Evolutionary conservation across 2,888 invertebrate genomes (phyloP), one percentile per base, ranked within the genome.

Genomic region (Sminthurides aquaticus): DNA sequence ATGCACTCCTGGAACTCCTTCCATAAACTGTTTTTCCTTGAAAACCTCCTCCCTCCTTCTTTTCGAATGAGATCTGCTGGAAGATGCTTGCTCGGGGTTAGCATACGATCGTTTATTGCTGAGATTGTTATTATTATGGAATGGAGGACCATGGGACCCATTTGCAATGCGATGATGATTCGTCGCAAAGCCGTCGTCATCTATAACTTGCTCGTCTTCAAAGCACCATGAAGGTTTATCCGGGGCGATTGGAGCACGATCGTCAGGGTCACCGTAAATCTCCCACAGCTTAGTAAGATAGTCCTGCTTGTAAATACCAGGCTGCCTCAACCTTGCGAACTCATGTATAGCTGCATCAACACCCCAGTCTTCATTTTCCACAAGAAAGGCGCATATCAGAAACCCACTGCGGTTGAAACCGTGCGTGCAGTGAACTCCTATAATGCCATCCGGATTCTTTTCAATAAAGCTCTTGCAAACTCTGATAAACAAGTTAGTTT

Each of bases 401-500:
- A 98, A 99, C 0, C 99, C 99, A 5, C 97, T 97, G 74, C 99
- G 83, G 79, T 99, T 99, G 79, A 98, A 99, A 0, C 99, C 99
- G 79, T 99, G 99, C 0, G 99, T 97, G 77, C 96, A 97, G 78
- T 96, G 96, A 5, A 97, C 87, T 81, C 87, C 90, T 71, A 91
- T 86, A 57, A 84, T 79, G 76, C 91, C 87, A 65, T 89, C 78
- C 0, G 96, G 95, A 76, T 90, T 84, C 69, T 90, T 85, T 24
- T 83, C 81, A 29, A 91, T 87, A 76, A 92, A 97, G 69, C 84
- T 84, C 62, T 85, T 84, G 64, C 93, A 92, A 55, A 91, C 78
- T 69, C 86, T 81, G 66, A 96, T 87, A 77, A 99, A 99, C n/a
- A 84, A 79, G 59, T 83, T 82, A 0, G 91, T 90, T 78, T 96